These are phyloP conservation scores for Caerostris extrusa DNA, from an alignment of 1,140 invertebrate species.

Conservation along the genomic window DNA sequence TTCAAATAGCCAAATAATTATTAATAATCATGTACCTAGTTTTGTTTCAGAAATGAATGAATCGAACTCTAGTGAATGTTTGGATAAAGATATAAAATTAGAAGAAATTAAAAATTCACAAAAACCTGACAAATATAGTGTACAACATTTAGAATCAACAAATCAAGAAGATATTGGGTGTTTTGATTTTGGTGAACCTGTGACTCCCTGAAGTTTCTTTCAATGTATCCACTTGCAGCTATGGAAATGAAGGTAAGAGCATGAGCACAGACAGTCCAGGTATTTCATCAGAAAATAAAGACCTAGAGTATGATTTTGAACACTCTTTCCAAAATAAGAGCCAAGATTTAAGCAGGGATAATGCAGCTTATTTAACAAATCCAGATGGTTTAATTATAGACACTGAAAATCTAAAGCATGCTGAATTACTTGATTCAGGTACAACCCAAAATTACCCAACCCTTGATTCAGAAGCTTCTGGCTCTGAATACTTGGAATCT, in stretches of 20 bases:
- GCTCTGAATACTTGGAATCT: constrained; percentile 15
- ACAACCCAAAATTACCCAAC: not conserved
- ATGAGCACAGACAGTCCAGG: constrained; percentile 20
- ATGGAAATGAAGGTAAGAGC: not conserved
- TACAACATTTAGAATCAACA: not conserved
- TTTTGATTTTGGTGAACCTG: constrained; percentile 13
- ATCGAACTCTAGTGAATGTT: not conserved
- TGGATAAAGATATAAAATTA: not conserved
- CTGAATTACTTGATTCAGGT: not conserved
- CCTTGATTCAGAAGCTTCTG: constrained; percentile 23
- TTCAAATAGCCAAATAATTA: no score
- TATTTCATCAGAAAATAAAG: constrained; percentile 10
- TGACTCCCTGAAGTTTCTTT: constrained; percentile 39
- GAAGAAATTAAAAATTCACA: not conserved
- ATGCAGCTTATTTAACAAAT: not conserved
- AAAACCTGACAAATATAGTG: not conserved
- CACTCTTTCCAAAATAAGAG: not conserved
- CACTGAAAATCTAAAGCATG: not conserved
- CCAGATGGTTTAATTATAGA: not conserved
- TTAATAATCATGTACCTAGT: not conserved
- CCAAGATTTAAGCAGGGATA: not conserved
- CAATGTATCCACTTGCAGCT: constrained; percentile 46
- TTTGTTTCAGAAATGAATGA: constrained; percentile 4
- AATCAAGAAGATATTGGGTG: not conserved
- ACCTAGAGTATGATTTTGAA: not conserved